Evolutionary conservation across 2,888 invertebrate species (phyloP), one percentile per base, ranked within the genome.

Genomic region (Latrodectus elegans): DNA sequence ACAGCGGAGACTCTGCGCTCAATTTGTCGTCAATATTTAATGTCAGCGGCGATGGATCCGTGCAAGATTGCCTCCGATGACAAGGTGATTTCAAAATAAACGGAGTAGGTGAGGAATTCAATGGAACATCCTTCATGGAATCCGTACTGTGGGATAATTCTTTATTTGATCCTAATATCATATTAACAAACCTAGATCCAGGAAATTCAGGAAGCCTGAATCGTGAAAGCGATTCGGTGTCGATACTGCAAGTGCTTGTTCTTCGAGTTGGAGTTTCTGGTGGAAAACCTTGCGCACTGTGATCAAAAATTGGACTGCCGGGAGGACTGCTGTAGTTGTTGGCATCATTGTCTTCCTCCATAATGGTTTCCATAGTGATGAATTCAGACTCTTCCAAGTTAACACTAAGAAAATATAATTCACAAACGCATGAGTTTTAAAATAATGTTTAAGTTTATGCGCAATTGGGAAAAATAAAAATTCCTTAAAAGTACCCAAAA

Each of bases 341-440:
- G 67, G 80, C 88, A 6, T 81, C 81, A 26, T 60, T 79, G 17
- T 89, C 89, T 38, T 89, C 89, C 75, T 89, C 89, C 89, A 89
- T 78, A n/a, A 89, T 89, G 3, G 88, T 88, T 68, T 89, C 89
- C 78, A 89, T 87, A 0, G 88, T 81, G 22, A 88, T 75, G 64
- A 89, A 89, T 82, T 88, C 89, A 22, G 89, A 51, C 38, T 89
- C 89, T 76, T 89, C 85, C 26, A 84, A 64, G 53, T 88, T 77
- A 15, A 89, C 85, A 74, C 87, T 87, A 38, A 22, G 71, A 80
- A 53, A 67, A n/a, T 55, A n/a, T 22, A 22, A 22, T 22, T 22
- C 22, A 22, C 22, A 22, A 22, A 22, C 22, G 22, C 22, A 22
- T 22, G 22, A 22, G 1, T 22, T 22, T 22, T 22, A 22, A 65